These are phyloP conservation scores for Stenopsyche tienmushanensis DNA, from an alignment of 1,140 invertebrate species.

Conservation along the genomic window DNA sequence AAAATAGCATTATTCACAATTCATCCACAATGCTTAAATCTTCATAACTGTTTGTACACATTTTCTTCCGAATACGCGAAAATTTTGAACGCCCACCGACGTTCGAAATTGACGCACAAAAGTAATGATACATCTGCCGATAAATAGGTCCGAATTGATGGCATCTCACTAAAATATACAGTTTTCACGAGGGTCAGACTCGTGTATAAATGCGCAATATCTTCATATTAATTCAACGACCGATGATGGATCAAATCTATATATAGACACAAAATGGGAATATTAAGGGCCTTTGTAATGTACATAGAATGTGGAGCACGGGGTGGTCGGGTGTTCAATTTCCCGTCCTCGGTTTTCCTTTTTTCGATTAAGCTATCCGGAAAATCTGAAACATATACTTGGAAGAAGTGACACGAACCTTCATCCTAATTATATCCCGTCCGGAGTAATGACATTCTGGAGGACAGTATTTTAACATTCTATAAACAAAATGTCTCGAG, in stretches of 20 bases:
- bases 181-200: too few relatives aligned
- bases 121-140: too few relatives aligned
- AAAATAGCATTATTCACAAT: conserved; percentile 21
- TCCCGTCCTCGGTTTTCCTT: background rate
- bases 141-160: too few relatives aligned
- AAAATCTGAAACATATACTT: background rate
- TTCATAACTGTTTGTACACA: background rate
- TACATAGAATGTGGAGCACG: background rate
- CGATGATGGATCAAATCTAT: background rate
- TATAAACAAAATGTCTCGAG: too few relatives aligned
- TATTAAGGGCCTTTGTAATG: background rate
- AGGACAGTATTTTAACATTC: too few relatives aligned
- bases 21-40: background rate
- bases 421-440: background rate
- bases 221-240: background rate
- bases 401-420: background rate
- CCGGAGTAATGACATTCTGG: too few relatives aligned
- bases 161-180: too few relatives aligned
- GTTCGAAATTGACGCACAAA: too few relatives aligned
- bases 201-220: too few relatives aligned
- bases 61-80: background rate
- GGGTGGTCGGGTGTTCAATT: background rate
- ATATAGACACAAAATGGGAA: background rate
- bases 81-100: too few relatives aligned
- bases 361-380: background rate